phyloP scores from a whole-genome alignment of 1,140 invertebrate species.

The Zophobas atratus region DNA sequence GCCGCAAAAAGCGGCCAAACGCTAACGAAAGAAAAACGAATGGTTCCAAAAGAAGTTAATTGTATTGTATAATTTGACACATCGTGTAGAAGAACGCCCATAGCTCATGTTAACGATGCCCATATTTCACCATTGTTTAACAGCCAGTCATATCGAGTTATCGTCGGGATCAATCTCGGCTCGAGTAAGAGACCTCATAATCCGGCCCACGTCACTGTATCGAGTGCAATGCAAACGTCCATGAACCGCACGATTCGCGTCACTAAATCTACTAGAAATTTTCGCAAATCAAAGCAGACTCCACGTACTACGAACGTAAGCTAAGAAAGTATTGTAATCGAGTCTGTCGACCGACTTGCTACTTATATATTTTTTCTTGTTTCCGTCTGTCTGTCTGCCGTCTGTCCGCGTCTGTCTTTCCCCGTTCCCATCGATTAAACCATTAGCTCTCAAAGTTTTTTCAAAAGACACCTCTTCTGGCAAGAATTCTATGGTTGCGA shows the following conservation, averaged over 20 bases:
- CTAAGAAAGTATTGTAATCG: too few species aligned
- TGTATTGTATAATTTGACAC: neutral
- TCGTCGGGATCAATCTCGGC: constrained; percentile 20
- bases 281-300: neutral
- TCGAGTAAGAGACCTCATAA: constrained; percentile 21
- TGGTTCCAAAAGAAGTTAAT: neutral
- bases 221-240: neutral
- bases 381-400: too few species aligned
- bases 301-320: neutral
- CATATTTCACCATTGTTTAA: constrained; percentile 36
- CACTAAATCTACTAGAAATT: neutral
- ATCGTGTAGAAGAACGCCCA: constrained; percentile 4
- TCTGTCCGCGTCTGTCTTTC: too few species aligned
- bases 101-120: constrained; percentile 9
- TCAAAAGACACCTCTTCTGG: too few species aligned
- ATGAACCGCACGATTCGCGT: neutral
- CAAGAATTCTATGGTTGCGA: too few species aligned
- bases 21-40: neutral
- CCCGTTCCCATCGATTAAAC: too few species aligned
- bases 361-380: too few species aligned
- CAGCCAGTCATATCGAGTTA: constrained; percentile 16
- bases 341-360: too few species aligned
- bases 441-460: too few species aligned
- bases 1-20: too few species aligned
- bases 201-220: constrained; percentile 2